Base-by-base conservation (phyloP, 2,113 vertebrate genomes). In the Daboia siamensis region DNA sequence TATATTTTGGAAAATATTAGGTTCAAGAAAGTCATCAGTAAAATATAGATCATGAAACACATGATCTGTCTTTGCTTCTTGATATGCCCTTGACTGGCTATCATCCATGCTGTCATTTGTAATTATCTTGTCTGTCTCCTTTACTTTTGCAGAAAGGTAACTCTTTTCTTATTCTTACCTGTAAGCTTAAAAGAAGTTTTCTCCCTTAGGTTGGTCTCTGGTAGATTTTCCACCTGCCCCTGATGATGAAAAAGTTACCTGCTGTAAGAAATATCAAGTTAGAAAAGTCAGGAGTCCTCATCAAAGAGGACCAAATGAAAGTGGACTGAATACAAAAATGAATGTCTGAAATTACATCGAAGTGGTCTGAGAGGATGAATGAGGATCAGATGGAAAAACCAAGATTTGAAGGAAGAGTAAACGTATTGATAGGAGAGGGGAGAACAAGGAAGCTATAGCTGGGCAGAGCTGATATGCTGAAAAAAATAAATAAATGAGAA, bases 21-120 rank as follows among this genome's bases (percentile, higher is more conserved):
- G 59, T 86, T 93, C 88, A 88, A 90, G 21, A 1, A 0, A 88
- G 57, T 59, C 56, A 61, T 52, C 46, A 90, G 23, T 33, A 15
- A 44, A 80, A 15, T 87, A 59, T 91, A 54, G n/a, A 87, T 93
- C 88, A 89, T 12, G 23, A 59, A 55, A 11, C 0, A 0, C n/a
- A 46, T 89, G 69, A 93, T 33, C 48, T 52, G 17, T 26, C 0
- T 91, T 89, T 1, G 21, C 26, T 64, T 0, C 48, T 74, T 88
- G 23, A 21, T 74, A 88, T 88, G 69, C n/a, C 33, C 86, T 93
- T 86, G 20, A 46, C 20, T 94, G 92, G 46, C 29, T 94, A 21
- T 29, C 44, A 0, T 74, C 33, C 84, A 74, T 61, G 89, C 56
- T 91, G 46, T n/a, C 4, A n/a, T 29, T 29, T 44, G n/a, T 64